phyloP scores from a whole-genome alignment of 2,113 vertebrate genomes.

The Tachysurus vachellii region DNA sequence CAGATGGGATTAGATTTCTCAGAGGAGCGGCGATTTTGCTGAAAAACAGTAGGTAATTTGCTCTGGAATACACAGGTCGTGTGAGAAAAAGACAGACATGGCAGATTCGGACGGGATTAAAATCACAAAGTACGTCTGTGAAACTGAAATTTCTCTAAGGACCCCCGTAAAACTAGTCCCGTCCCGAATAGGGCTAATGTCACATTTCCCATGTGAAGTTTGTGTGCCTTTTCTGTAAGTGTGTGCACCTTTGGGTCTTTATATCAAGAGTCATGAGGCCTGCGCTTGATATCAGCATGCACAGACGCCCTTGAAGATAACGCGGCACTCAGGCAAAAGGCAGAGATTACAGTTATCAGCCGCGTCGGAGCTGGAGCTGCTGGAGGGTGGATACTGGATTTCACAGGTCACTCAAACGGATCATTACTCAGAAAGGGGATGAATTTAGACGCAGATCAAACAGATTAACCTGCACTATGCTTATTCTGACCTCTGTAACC shows the following conservation, averaged over 20 bases:
- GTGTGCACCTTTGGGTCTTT: background rate
- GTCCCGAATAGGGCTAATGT: too few relatives aligned
- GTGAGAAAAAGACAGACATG: too few relatives aligned
- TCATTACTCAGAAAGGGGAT: background rate
- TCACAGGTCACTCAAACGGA: slow-evolving; percentile 15
- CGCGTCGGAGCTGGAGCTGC: background rate
- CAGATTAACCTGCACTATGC: slow-evolving; percentile 5
- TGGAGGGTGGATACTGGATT: background rate
- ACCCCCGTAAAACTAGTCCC: too few relatives aligned
- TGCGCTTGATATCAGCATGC: background rate
- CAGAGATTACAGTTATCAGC: slow-evolving; percentile 36
- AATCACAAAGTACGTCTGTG: too few relatives aligned
- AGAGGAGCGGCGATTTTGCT: too few relatives aligned
- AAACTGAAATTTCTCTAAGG: too few relatives aligned
- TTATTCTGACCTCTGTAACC: slow-evolving; percentile 14
- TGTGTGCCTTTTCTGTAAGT: background rate
- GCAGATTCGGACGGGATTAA: too few relatives aligned
- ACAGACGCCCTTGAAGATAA: slow-evolving; percentile 37
- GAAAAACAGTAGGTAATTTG: too few relatives aligned
- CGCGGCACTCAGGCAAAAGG: background rate
- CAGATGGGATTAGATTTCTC: too few relatives aligned
- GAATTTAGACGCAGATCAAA: slow-evolving; percentile 14
- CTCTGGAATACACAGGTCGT: too few relatives aligned
- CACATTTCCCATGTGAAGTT: background rate
- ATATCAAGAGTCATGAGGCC: background rate